Evolutionary conservation across 1,140 invertebrate species (phyloP).

Genomic region (Atopsyche davidsoni): DNA sequence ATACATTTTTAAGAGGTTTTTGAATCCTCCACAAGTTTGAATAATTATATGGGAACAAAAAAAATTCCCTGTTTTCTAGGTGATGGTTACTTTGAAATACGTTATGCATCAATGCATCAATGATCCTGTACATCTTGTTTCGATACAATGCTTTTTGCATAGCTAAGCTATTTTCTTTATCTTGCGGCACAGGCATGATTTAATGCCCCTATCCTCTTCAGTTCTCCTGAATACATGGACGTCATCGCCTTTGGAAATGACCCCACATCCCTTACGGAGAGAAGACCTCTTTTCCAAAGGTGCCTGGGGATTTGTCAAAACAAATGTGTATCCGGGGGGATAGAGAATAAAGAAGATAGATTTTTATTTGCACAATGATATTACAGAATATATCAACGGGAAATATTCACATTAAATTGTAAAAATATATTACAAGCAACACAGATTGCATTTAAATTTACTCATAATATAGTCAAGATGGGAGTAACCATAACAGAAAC

Average conservation of each 20-base stretch:
- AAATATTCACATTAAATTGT: too few species aligned
- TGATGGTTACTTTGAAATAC: too few species aligned
- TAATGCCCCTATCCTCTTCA: conserved; percentile 14
- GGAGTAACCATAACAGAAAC: too few species aligned
- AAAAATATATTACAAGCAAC: too few species aligned
- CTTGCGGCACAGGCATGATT: conserved; percentile 24
- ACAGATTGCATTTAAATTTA: too few species aligned
- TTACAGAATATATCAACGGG: too few species aligned
- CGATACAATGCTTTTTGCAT: conserved; percentile 8
- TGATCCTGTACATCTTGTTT: background rate
- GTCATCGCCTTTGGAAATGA: conserved; percentile 30
- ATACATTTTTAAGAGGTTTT: too few species aligned
- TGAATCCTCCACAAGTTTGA: too few species aligned
- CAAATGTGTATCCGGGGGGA: conserved; percentile 21
- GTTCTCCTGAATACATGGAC: conserved; percentile 24
- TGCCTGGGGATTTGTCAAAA: conserved; percentile 28
- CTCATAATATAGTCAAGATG: too few species aligned
- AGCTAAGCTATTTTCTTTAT: conserved; percentile 11
- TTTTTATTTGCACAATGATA: too few species aligned
- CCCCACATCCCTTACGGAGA: conserved; percentile 24
- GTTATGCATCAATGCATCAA: background rate
- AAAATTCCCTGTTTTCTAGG: too few species aligned
- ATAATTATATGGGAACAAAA: too few species aligned
- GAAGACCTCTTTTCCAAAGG: conserved; percentile 12
- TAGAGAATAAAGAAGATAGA: conserved; percentile 13